phyloP scores from a whole-genome alignment of 1,140 invertebrate species.

The Gyrodactylus bullatarudis region DNA sequence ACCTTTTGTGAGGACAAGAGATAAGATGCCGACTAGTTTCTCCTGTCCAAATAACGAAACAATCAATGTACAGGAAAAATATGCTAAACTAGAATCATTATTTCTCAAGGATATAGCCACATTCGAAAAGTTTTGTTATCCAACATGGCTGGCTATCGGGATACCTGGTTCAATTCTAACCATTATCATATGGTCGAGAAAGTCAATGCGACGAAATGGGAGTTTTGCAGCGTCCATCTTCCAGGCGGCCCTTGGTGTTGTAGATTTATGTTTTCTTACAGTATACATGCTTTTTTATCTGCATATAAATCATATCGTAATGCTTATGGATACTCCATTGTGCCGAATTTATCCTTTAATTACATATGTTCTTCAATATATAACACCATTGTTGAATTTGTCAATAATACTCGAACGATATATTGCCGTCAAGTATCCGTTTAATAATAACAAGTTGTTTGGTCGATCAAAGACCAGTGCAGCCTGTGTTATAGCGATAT shows the following conservation, averaged over 20 bases:
- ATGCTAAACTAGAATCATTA: neutral
- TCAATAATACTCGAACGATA: neutral
- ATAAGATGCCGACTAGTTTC: too few species aligned
- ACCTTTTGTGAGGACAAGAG: too few species aligned
- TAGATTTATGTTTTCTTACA: neutral
- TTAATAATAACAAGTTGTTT: neutral
- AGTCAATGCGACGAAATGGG: neutral
- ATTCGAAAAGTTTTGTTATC: neutral
- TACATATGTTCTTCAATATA: neutral
- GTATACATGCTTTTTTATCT: neutral
- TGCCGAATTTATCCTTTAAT: neutral
- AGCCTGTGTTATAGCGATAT: neutral
- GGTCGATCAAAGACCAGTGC: neutral
- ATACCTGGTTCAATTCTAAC: neutral
- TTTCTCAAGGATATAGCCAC: neutral
- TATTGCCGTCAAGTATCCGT: constrained; percentile 1
- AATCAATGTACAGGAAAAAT: neutral
- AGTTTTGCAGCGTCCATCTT: neutral
- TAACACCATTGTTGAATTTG: constrained; percentile 1
- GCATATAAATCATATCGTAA: neutral
- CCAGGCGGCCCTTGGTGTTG: neutral
- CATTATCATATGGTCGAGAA: neutral
- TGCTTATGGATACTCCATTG: neutral
- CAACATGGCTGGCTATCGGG: neutral
- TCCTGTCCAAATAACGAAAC: too few species aligned